These are phyloP conservation scores for Chrosomus eos DNA, from an alignment of 2,797 vertebrate genomes.

Conservation along the genomic window DNA sequence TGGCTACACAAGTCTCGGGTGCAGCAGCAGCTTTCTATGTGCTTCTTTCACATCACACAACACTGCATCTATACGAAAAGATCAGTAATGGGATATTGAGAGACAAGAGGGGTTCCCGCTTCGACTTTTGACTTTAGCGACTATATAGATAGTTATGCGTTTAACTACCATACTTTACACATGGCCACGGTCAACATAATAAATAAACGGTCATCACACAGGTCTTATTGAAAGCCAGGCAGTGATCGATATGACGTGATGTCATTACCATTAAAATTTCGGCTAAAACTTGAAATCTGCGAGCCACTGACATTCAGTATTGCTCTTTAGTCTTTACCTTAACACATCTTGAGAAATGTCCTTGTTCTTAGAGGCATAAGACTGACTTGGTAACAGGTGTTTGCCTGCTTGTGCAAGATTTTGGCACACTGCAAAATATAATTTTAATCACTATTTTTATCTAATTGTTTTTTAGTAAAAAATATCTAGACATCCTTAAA, in stretches of 20 bases:
- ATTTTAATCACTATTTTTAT: neutral
- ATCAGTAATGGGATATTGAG: slow-evolving; percentile 34
- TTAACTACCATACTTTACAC: slow-evolving; percentile 30
- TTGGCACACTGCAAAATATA: neutral
- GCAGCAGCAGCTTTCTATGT: slow-evolving; percentile 48
- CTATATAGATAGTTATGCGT: slow-evolving; percentile 27
- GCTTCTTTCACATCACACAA: slow-evolving; percentile 54
- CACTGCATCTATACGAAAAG: slow-evolving; percentile 32
- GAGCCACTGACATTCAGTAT: slow-evolving; percentile 21
- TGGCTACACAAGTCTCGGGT: slow-evolving; percentile 29
- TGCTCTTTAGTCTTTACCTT: slow-evolving; percentile 25
- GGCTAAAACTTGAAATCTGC: slow-evolving; percentile 32
- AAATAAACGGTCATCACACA: slow-evolving; percentile 37
- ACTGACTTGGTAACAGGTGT: slow-evolving; percentile 8
- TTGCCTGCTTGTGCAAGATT: slow-evolving; percentile 15
- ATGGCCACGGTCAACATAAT: slow-evolving; percentile 38
- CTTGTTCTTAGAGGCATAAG: slow-evolving; percentile 1
- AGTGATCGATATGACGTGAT: slow-evolving; percentile 54
- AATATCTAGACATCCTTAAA: slow-evolving; percentile 3
- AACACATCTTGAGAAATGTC: neutral
- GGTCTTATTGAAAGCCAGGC: slow-evolving; percentile 54
- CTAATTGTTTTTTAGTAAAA: neutral
- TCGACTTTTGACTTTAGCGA: slow-evolving; percentile 10
- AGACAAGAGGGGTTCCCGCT: slow-evolving; percentile 30
- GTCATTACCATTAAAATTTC: slow-evolving; percentile 25